Percentiles rank a stretch among this genome's conserved stretches.
These are phyloP conservation scores for Peribatodes rhomboidaria DNA, from an alignment of 2,888 invertebrate species.

Conservation along the genomic window DNA sequence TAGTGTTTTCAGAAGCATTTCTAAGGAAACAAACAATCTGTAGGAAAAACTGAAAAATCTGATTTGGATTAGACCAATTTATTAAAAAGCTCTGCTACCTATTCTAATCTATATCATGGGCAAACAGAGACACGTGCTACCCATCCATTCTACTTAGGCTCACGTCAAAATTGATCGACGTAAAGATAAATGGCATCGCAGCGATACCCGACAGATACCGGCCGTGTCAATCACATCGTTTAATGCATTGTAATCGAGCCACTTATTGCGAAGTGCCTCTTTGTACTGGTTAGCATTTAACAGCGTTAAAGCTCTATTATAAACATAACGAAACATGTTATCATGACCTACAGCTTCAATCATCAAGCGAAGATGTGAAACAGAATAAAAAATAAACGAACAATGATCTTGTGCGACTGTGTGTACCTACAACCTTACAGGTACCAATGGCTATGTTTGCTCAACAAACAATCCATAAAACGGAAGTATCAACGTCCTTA, in stretches of 20 bases:
- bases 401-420: background rate
- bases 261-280: slow-evolving; percentile 57
- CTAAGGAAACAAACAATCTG: background rate
- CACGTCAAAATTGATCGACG: slow-evolving; percentile 61
- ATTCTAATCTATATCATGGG: slow-evolving; percentile 2
- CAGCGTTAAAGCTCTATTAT: slow-evolving; percentile 26
- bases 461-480: slow-evolving; percentile 51
- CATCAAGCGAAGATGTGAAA: background rate
- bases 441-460: background rate
- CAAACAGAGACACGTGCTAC: slow-evolving; percentile 39
- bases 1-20: background rate
- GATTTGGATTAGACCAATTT: background rate
- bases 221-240: slow-evolving; percentile 68
- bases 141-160: slow-evolving; percentile 41
- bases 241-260: slow-evolving; percentile 64
- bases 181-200: slow-evolving; percentile 65
- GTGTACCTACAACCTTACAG: background rate
- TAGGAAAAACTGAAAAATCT: background rate
- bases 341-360: slow-evolving; percentile 10
- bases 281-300: slow-evolving; percentile 52
- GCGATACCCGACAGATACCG: slow-evolving; percentile 55
- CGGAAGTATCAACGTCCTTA: slow-evolving; percentile 67
- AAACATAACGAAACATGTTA: slow-evolving; percentile 9
- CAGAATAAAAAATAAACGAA: background rate
- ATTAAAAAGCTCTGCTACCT: background rate